Percentiles rank a stretch among this genome's conserved stretches.
Evolutionary conservation across 2,113 vertebrate species (phyloP).

Genomic region (Tragelaphus imberbis): DNA sequence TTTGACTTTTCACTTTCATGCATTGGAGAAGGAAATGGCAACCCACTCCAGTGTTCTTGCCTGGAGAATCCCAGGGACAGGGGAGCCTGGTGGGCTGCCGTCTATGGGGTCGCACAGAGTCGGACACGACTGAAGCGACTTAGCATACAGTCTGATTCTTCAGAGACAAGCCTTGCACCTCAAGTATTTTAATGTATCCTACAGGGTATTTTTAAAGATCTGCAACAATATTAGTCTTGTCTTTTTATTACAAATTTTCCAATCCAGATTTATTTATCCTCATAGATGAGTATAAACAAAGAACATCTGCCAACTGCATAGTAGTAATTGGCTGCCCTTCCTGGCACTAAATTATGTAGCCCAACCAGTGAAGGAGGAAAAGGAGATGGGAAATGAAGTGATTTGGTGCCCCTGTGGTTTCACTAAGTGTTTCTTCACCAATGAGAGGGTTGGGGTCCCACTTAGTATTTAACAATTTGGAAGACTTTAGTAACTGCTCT

Average conservation of each 20-base stretch:
- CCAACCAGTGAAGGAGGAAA: not conserved
- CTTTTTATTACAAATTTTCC: slow-evolving; percentile 16
- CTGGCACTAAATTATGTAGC: not conserved
- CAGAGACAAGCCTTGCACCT: not conserved
- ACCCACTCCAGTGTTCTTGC: too few relatives aligned
- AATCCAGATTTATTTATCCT: slow-evolving; percentile 24
- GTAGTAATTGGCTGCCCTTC: not conserved
- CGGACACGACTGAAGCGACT: too few relatives aligned
- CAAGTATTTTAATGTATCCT: not conserved
- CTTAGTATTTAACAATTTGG: not conserved
- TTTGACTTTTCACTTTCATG: too few relatives aligned
- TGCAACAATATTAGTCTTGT: not conserved
- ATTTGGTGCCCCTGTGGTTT: not conserved
- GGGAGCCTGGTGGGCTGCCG: too few relatives aligned
- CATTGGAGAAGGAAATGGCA: too few relatives aligned
- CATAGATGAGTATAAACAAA: not conserved
- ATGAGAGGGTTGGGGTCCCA: not conserved
- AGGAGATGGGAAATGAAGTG: not conserved
- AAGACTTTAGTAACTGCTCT: not conserved
- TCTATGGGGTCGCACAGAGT: too few relatives aligned
- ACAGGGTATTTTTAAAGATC: slow-evolving; percentile 28
- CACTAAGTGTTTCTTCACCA: not conserved
- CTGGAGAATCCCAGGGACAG: too few relatives aligned
- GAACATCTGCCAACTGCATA: not conserved
- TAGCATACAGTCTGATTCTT: not conserved